Evolutionary conservation across 2,888 invertebrate species (phyloP), one percentile per base, ranked within the genome.

Genomic region (Stomorhina lunata): DNA sequence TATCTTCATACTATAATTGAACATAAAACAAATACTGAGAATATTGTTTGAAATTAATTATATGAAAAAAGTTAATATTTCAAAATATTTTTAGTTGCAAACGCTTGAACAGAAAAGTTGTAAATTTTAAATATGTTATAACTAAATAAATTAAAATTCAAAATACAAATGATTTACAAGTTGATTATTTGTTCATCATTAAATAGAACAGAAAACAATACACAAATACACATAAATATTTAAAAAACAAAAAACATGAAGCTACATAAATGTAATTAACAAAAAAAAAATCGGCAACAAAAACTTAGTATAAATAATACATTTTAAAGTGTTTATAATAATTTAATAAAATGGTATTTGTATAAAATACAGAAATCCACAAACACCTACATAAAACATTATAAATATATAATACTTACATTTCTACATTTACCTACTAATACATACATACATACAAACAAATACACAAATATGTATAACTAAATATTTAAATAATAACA

Each of bases 141-240:
- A n/a, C 29, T 27, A 15, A 59, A 45, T 59, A 57, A 61, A 15
- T 6, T 15, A 29, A 37, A 50, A 61, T 55, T 15, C 25, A 55
- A 69, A 15, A n/a, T 55, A 29, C 29, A 57, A n/a, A 63, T 63
- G 5, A 53, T 50, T 73, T 55, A 53, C 22, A 10, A 59, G 27
- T 37, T 48, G 22, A 73, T 65, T 73, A 55, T 25, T 22, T 32
- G 43, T 40, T 73, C 20, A 55, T 73, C 61, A 50, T 61, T 61
- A 53, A 50, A 61, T 53, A 73, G 50, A 29, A 10, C 10, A 12
- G 61, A 34, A 57, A 59, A 25, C 5, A 12, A 1, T 3, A 50
- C 17, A 37, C 4, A 50, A 40, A 57, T 57, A 32, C 15, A 57
- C 17, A 57, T 32, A n/a, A 37, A 53, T 15, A 20, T 10, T 32